phyloP scores from a whole-genome alignment of 23 tunicate genomes.

The Trididemnum miniatum region DNA sequence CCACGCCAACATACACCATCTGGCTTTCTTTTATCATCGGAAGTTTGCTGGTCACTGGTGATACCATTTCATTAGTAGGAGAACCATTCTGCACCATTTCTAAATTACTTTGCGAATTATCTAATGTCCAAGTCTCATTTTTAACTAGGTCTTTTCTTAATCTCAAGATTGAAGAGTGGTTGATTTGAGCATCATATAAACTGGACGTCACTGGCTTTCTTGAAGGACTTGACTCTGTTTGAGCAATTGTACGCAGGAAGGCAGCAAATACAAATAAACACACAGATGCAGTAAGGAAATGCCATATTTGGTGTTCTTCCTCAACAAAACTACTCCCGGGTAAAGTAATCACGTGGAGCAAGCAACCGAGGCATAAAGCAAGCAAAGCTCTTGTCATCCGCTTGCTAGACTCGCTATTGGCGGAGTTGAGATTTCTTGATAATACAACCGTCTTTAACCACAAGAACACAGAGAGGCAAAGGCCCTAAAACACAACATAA shows the following conservation, averaged over 20 bases:
- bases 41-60: background rate
- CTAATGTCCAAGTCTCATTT: constrained; percentile 7
- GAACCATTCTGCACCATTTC: background rate
- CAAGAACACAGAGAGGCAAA: constrained; percentile 31
- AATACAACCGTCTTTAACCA: constrained; percentile 31
- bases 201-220: background rate
- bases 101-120: background rate
- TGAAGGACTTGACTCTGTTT: background rate
- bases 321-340: constrained; percentile 86
- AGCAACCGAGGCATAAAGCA: constrained; percentile 42
- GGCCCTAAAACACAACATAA: constrained; percentile 29
- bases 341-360: constrained; percentile 44
- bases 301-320: constrained; percentile 95
- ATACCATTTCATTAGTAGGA: background rate
- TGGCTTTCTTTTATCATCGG: constrained; percentile 15
- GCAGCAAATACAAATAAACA: constrained; percentile 27
- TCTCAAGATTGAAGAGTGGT: background rate
- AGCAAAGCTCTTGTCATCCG: constrained; percentile 9
- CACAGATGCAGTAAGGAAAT: constrained; percentile 53
- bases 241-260: constrained; percentile 43
- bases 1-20: constrained; percentile 16
- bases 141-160: constrained; percentile 6
- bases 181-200: constrained; percentile 34
- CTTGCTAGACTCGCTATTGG: background rate
- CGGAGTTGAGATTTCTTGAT: background rate